Percentiles rank a stretch among this genome's conserved stretches.
Evolutionary conservation across 2,113 vertebrate genomes (phyloP).

Genomic region (Antigone vipio): DNA sequence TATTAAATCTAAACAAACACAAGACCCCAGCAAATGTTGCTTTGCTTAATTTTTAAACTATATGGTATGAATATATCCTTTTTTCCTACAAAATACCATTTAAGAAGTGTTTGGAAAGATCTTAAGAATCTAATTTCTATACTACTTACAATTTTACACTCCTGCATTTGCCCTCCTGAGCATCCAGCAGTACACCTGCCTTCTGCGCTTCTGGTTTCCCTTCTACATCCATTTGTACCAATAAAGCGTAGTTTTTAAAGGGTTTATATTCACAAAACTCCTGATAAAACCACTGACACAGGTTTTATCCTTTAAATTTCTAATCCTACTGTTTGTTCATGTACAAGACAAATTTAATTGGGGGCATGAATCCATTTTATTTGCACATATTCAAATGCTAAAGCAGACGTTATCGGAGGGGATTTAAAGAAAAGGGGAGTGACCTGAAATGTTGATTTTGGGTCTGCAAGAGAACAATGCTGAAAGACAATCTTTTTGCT

Average conservation of each 20-base stretch:
- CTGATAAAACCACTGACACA: not conserved
- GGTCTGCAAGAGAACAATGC: not conserved
- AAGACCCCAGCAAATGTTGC: not conserved
- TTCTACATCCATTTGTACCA: not conserved
- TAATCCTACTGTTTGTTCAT: not conserved
- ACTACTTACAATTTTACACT: not conserved
- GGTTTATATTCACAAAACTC: not conserved
- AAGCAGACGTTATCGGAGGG: not conserved
- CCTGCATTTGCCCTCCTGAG: not conserved
- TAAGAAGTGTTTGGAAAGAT: not conserved
- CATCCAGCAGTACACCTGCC: not conserved
- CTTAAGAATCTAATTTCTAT: not conserved
- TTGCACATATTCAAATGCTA: constrained; percentile 20
- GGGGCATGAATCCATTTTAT: constrained; percentile 23
- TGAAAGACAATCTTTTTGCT: not conserved
- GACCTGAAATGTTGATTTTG: not conserved
- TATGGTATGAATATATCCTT: not conserved
- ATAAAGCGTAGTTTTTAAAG: not conserved
- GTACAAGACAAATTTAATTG: not conserved
- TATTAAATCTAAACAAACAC: not conserved
- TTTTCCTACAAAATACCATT: not conserved
- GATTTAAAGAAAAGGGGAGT: not conserved
- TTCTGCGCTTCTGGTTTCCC: not conserved
- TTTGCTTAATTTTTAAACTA: not conserved
- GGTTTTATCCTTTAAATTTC: constrained; percentile 28